These are phyloP conservation scores for Ara ararauna DNA, from an alignment of 2,797 vertebrate species.

Conservation along the genomic window DNA sequence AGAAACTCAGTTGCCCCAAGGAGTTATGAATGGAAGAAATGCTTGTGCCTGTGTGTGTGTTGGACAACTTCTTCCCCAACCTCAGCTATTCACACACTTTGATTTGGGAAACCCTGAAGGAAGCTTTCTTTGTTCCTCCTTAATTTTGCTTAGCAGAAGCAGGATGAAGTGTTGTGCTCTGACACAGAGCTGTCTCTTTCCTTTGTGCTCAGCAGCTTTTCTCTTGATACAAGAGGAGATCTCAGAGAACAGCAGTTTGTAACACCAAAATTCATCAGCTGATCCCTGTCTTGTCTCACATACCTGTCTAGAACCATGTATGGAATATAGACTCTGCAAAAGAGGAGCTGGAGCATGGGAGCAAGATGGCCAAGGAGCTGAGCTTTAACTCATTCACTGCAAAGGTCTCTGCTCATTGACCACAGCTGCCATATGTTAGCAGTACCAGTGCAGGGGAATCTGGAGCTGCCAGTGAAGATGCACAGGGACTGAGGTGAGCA, in stretches of 20 bases:
- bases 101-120: slow-evolving; percentile 37
- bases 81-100: slow-evolving; percentile 32
- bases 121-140: slow-evolving; percentile 18
- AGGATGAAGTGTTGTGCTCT: neutral
- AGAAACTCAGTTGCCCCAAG: neutral
- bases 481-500: neutral
- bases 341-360: neutral
- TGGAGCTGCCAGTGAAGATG: neutral
- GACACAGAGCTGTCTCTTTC: neutral
- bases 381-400: neutral
- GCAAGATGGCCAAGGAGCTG: neutral
- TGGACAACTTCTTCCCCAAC: slow-evolving; percentile 4
- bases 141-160: neutral
- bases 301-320: slow-evolving; percentile 37
- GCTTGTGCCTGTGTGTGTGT: neutral
- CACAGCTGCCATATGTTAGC: neutral
- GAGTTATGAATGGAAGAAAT: neutral
- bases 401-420: neutral
- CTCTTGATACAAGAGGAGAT: neutral
- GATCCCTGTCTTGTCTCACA: slow-evolving; percentile 34
- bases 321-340: neutral
- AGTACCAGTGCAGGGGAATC: neutral
- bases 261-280: neutral
- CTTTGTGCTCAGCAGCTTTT: neutral
- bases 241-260: neutral